Percentiles rank a stretch among this genome's conserved stretches.
phyloP scores from a whole-genome alignment of 30 jellyfish, hydroid and myxozoan species.

The Morbakka virulenta region DNA sequence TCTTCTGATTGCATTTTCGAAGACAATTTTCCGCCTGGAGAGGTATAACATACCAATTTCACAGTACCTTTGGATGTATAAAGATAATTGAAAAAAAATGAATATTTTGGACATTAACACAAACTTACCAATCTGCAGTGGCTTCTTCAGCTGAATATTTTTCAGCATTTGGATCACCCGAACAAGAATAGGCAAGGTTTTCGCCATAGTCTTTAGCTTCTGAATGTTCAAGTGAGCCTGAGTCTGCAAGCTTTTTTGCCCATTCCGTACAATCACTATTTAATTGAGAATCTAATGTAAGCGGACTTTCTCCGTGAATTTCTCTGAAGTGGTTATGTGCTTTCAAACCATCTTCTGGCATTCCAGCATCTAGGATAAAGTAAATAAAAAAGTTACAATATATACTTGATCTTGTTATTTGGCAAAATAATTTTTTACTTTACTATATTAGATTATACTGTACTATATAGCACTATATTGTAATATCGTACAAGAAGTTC shows the following conservation, averaged over 20 bases:
- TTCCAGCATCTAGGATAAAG: too few species aligned
- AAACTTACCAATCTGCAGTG: slow-evolving; percentile 70
- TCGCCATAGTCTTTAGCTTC: slow-evolving; percentile 80
- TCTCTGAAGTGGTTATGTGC: slow-evolving; percentile 66
- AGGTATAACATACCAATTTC: too few species aligned
- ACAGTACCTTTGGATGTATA: background rate
- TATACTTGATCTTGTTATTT: too few species aligned
- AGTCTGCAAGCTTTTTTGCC: slow-evolving; percentile 72
- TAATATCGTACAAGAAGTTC: too few species aligned
- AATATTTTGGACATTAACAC: too few species aligned
- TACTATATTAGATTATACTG: too few species aligned
- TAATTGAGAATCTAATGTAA: slow-evolving; percentile 56
- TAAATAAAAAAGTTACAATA: too few species aligned
- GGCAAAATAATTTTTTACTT: too few species aligned
- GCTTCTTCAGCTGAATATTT: slow-evolving; percentile 94
- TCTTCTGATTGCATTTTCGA: too few species aligned
- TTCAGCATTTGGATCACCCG: slow-evolving; percentile 37
- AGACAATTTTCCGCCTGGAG: too few species aligned
- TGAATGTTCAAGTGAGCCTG: too few species aligned
- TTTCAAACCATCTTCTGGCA: slow-evolving; percentile 44
- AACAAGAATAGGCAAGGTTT: slow-evolving; percentile 83
- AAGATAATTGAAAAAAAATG: background rate
- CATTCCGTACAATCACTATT: slow-evolving; percentile 63
- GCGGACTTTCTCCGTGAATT: slow-evolving; percentile 37
- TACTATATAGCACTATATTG: too few species aligned